These are phyloP conservation scores for Akabosia matsudoensis DNA, from an alignment of 1,140 invertebrate genomes.

Conservation along the genomic window DNA sequence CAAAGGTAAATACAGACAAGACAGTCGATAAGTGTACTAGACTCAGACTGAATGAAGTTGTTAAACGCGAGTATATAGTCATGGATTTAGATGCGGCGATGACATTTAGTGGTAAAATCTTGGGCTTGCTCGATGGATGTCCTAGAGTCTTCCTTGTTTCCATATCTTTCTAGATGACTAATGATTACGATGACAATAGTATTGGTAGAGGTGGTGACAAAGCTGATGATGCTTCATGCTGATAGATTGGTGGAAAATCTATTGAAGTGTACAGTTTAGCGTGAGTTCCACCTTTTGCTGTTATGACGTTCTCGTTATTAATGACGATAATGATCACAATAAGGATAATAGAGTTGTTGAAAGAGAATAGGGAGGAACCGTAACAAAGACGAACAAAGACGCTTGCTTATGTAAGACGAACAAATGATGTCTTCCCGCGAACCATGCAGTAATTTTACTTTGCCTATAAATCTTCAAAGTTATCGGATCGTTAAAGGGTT, in stretches of 20 bases:
- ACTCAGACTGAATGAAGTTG: no score
- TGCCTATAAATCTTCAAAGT: no score
- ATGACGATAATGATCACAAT: constrained; percentile 10
- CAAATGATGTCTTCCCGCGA: no score
- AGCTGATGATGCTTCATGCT: constrained; percentile 2
- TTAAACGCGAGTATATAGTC: no score
- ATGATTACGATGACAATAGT: background rate
- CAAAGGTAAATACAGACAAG: no score
- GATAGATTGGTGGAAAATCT: background rate
- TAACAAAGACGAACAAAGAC: background rate
- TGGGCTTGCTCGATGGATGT: no score
- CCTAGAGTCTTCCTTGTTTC: background rate
- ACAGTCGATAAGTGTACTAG: no score
- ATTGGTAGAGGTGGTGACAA: background rate
- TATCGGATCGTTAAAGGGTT: background rate
- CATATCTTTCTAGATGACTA: background rate
- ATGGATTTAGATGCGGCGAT: no score
- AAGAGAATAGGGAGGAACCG: background rate
- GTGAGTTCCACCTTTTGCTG: background rate
- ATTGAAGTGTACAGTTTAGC: no score
- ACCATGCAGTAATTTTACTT: no score
- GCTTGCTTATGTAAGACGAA: no score
- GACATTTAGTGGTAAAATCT: no score
- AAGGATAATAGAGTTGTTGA: constrained; percentile 8
- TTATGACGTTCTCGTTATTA: background rate